Evolutionary conservation across 2,113 vertebrate species (phyloP).

Genomic region (Euleptes europaea): DNA sequence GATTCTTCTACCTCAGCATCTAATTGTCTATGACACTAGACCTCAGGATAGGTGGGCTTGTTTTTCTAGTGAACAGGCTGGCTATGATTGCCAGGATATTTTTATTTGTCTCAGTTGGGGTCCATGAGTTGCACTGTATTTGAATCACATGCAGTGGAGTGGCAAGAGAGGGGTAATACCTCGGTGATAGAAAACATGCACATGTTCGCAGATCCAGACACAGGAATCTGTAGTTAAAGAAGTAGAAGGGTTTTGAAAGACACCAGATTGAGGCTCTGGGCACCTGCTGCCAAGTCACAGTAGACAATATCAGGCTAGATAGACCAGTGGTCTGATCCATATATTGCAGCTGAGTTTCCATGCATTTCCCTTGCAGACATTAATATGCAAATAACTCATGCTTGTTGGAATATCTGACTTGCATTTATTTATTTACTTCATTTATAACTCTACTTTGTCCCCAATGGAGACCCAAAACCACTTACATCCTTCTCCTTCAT

Average conservation of each 20-base stretch:
- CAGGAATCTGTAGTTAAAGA: background rate
- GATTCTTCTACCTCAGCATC: background rate
- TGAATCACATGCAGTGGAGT: background rate
- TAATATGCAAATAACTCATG: background rate
- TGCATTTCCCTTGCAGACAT: background rate
- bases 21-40: background rate
- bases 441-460: too few relatives aligned
- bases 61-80: background rate
- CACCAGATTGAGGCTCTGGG: background rate
- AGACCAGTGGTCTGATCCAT: background rate
- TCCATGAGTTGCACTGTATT: background rate
- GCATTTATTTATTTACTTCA: too few relatives aligned
- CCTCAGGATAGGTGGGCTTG: background rate
- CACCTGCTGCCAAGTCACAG: background rate
- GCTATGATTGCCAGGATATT: background rate
- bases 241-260: background rate
- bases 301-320: background rate
- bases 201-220: background rate
- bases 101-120: background rate
- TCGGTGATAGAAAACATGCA: background rate
- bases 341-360: background rate
- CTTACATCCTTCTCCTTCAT: too few relatives aligned
- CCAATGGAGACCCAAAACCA: too few relatives aligned
- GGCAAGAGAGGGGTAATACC: background rate
- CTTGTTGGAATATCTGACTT: background rate